Evolutionary conservation across 2,113 vertebrate genomes (phyloP), one percentile per base, ranked within the genome.

Genomic region (Cyprinus carpio): DNA sequence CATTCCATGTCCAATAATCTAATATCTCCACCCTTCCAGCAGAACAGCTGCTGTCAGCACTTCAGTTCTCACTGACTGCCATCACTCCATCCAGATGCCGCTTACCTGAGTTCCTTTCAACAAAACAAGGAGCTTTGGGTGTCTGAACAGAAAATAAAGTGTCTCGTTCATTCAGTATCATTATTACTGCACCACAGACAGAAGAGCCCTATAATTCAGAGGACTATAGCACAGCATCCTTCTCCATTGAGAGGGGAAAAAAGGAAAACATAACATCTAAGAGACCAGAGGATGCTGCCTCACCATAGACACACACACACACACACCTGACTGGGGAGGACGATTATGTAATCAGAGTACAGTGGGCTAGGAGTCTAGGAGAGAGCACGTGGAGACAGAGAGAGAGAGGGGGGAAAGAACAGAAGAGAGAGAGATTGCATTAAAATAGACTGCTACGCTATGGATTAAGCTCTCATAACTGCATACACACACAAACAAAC

Each of bases 281-380:
- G 46, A 75, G 31, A 83, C 6, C 37, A 40, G 54, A 71, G 51
- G 20, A 74, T 37, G 72, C 51, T 71, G 80, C 80, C 80, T 82
- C 80, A 25, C 49, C 90, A 91, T 89, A 91, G 78, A 87, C 84
- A 89, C 87, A 89, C 82, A 85, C 65, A 37, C 87, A 86, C 84
- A 83, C 84, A 84, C 85, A 86, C 64, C 71, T 74, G 85, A 84
- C 77, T 69, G 34, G 51, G 78, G 77, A 81, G 64, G 23, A 79
- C 46, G 62, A 79, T 85, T 85, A 78, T 85, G 75, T 85, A 85
- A 78, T 67, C 58, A 27, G 83, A 86, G 87, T 79, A 89, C 76
- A 79, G 85, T 85, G 80, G 46, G 64, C 64, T 69, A 54, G 87
- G 81, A 91, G 87, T 54, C 34, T 87, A 77, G 27, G 82, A 72